Evolutionary conservation across 2,113 vertebrate species (phyloP).

Genomic region (Podiceps cristatus): DNA sequence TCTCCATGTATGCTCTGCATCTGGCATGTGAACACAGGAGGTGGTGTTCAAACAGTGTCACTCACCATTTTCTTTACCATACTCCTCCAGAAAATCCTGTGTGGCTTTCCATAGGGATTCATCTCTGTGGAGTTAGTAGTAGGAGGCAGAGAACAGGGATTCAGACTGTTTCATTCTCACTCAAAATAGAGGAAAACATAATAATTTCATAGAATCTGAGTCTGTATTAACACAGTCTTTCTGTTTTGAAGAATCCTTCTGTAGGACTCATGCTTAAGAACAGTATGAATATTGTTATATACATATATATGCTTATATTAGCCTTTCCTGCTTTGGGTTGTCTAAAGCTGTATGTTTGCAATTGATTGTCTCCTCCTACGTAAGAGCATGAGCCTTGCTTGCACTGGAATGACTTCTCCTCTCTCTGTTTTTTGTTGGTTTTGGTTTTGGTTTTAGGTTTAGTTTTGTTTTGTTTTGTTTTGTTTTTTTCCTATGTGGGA

Average conservation of each 20-base stretch:
- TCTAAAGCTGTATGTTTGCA: neutral
- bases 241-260: neutral
- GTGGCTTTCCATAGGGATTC: conserved; percentile 19
- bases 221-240: neutral
- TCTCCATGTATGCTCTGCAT: neutral
- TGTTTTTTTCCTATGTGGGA: too few relatives aligned
- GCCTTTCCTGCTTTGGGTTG: neutral
- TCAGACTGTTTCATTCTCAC: neutral
- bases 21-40: neutral
- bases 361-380: neutral
- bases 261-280: neutral
- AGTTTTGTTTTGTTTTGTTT: too few relatives aligned
- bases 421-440: too few relatives aligned
- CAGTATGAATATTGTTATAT: neutral
- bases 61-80: neutral
- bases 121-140: neutral
- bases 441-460: too few relatives aligned
- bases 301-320: neutral
- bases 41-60: neutral
- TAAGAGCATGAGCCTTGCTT: neutral
- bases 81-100: neutral
- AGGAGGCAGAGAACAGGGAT: neutral
- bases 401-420: too few relatives aligned
- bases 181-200: neutral
- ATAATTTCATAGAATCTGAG: neutral